A percentile compares a stretch with the other conserved stretches of the same genome.
Conservation (phyloP, 1,140 invertebrate genomes). For the Drosophila sproati region DNA sequence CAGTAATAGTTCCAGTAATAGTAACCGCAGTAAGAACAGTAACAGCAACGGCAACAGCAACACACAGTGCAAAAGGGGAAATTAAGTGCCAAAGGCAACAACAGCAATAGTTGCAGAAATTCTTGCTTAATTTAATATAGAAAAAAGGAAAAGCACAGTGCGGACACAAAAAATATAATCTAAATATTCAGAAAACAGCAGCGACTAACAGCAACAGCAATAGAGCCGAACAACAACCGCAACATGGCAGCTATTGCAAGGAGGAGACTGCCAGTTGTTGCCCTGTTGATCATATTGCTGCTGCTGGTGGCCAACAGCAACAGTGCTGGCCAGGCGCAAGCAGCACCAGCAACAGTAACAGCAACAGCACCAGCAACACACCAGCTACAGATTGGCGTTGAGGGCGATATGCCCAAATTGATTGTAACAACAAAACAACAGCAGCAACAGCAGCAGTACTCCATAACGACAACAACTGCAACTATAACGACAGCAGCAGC, state of each 20-base stretch:
- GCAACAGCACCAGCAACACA: slow-evolving; percentile 32
- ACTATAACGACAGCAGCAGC: slow-evolving; percentile 4
- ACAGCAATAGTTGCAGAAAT: slow-evolving; percentile 32
- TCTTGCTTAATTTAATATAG: slow-evolving; percentile 61
- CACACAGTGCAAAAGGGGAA: slow-evolving; percentile 41
- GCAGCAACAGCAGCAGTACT: slow-evolving; percentile 8
- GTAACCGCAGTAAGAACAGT: slow-evolving; percentile 20
- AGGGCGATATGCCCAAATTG: slow-evolving; percentile 44
- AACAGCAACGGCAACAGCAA: slow-evolving; percentile 27
- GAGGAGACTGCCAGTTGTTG: slow-evolving; percentile 16
- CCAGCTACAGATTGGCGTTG: slow-evolving; percentile 37
- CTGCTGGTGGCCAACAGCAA: slow-evolving; percentile 46
- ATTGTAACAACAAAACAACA: slow-evolving; percentile 12
- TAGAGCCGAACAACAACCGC: slow-evolving; percentile 24
- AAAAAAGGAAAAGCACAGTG: slow-evolving; percentile 41
- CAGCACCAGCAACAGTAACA: slow-evolving; percentile 39
- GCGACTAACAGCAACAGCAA: slow-evolving; percentile 33
- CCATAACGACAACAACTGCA: slow-evolving; percentile 5
- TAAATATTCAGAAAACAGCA: slow-evolving; percentile 32
- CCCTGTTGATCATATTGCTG: slow-evolving; percentile 46
- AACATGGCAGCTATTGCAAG: slow-evolving; percentile 41
- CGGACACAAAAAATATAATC: slow-evolving; percentile 43
- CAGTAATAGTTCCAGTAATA: slow-evolving; percentile 2
- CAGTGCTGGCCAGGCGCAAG: slow-evolving; percentile 14
- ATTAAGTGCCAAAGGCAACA: slow-evolving; percentile 66